phyloP scores from a whole-genome alignment of 2,113 vertebrate genomes.

The Triplophysa tibetana region DNA sequence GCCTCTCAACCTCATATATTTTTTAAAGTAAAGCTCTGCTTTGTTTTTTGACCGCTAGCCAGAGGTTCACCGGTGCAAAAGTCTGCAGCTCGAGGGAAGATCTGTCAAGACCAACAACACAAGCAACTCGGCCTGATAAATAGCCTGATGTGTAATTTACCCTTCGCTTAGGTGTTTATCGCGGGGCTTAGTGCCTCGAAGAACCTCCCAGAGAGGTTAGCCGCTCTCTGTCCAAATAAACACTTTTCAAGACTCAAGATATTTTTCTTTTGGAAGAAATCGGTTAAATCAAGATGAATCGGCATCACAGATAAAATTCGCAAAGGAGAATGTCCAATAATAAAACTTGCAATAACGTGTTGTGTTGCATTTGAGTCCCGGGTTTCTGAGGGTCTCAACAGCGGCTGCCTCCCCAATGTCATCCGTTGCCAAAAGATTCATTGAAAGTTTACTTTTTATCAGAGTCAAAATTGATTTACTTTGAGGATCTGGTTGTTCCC shows the following conservation, averaged over 20 bases:
- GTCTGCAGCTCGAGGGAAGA: conserved; percentile 4
- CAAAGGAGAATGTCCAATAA: neutral
- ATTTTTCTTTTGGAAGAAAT: neutral
- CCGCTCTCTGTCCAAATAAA: neutral
- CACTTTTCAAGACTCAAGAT: neutral
- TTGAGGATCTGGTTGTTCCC: neutral
- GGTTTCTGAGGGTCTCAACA: neutral
- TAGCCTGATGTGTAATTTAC: neutral
- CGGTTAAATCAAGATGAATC: conserved; percentile 1
- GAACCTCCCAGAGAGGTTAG: neutral
- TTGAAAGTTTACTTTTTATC: conserved; percentile 41
- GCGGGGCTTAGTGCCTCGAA: too few species aligned
- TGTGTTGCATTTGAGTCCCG: too few species aligned
- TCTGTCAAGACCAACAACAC: neutral
- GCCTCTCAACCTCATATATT: conserved; percentile 23
- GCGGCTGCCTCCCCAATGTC: neutral
- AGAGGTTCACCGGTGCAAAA: neutral
- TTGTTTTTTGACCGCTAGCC: neutral
- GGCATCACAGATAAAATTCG: neutral
- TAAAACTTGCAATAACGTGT: neutral
- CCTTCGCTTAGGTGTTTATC: neutral
- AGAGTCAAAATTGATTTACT: conserved; percentile 12
- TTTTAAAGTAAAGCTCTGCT: conserved; percentile 12
- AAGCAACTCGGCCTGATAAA: conserved; percentile 22
- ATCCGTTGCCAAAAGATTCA: conserved; percentile 10